A percentile compares a stretch with the other conserved stretches of the same genome.
Conservation (phyloP, 2,113 vertebrate genomes). For the Triplophysa siluroides region DNA sequence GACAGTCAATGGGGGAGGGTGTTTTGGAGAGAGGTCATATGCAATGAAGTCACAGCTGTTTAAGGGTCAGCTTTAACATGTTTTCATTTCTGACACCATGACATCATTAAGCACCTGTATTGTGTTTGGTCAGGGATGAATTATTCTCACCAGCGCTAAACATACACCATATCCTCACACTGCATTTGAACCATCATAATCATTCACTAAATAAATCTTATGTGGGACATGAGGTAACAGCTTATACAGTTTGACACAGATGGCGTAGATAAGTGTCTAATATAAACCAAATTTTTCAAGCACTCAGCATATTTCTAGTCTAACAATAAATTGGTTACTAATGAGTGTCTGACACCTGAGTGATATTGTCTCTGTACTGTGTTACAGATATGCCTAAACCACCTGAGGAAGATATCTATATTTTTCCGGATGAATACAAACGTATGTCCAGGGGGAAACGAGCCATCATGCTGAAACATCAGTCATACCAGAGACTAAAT, state of each 20-base stretch:
- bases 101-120: constrained; percentile 37
- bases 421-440: constrained; percentile 81
- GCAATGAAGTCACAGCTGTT: not conserved
- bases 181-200: constrained; percentile 15
- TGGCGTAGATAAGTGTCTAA: constrained; percentile 16
- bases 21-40: not conserved
- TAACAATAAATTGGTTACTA: not conserved
- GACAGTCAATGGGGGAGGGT: not conserved
- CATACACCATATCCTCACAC: constrained; percentile 11
- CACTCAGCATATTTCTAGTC: constrained; percentile 8
- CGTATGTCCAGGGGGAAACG: constrained; percentile 70
- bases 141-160: constrained; percentile 28
- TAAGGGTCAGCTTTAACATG: not conserved
- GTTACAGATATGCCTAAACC: constrained; percentile 83
- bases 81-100: constrained; percentile 12
- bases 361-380: constrained; percentile 2
- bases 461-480: constrained; percentile 70
- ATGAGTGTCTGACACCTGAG: constrained; percentile 20
- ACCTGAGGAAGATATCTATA: constrained; percentile 73
- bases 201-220: constrained; percentile 7
- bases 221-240: constrained; percentile 1
- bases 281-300: not conserved
- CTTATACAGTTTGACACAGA: constrained; percentile 23
- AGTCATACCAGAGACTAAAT: constrained; percentile 72
- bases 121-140: constrained; percentile 8